Conservation (phyloP, 2,113 vertebrate genomes). For the Tragelaphus scriptus region DNA sequence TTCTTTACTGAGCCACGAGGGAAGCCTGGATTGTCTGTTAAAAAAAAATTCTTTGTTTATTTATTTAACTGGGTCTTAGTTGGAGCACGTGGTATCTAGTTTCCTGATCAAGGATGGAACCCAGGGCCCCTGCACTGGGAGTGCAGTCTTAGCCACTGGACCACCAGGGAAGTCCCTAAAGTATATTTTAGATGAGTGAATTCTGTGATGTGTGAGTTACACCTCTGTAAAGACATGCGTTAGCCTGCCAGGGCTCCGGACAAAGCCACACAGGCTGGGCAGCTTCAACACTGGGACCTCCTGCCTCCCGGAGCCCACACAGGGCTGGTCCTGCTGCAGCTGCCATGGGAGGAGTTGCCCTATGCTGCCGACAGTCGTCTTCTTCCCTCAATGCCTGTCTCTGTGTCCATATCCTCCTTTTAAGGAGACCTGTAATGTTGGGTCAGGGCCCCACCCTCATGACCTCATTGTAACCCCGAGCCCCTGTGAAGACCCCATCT, state of each 20-base stretch:
- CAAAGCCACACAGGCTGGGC: neutral
- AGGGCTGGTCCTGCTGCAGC: too few species aligned
- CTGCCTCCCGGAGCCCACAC: neutral
- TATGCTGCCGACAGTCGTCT: fast-evolving
- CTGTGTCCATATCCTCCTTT: neutral
- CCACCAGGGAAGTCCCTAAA: neutral
- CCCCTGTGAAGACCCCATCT: neutral
- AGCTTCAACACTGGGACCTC: too few species aligned
- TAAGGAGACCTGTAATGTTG: neutral
- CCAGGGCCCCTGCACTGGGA: neutral
- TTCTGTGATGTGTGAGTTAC: neutral
- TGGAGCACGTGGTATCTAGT: neutral
- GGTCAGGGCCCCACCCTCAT: neutral
- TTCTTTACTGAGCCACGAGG: neutral
- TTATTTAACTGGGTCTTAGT: neutral
- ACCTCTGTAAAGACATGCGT: neutral
- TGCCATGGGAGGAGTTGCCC: neutral
- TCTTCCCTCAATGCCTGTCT: neutral
- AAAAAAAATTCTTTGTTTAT: neutral
- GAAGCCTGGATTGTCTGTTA: neutral
- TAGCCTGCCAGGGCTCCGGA: neutral
- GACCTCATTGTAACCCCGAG: neutral
- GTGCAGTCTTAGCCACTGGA: neutral
- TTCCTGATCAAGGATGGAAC: neutral
- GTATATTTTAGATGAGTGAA: neutral